Percentiles rank a stretch among this genome's conserved stretches.
Evolutionary conservation across 2,113 vertebrate genomes (phyloP).

Genomic region (Crocuta crocuta): DNA sequence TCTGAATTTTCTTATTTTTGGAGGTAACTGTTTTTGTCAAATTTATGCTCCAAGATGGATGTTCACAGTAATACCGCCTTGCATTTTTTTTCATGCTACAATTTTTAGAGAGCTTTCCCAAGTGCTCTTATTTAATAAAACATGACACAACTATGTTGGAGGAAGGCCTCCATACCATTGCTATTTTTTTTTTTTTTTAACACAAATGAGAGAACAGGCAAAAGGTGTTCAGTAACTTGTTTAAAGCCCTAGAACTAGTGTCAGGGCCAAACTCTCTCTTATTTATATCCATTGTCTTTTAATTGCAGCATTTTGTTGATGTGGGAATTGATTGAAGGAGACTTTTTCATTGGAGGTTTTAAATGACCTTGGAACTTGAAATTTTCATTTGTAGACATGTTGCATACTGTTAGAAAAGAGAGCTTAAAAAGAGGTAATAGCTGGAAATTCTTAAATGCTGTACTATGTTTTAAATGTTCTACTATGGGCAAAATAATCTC

Average conservation of each 20-base stretch:
- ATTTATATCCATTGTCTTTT: neutral
- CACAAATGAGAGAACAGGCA: neutral
- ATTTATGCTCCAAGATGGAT: neutral
- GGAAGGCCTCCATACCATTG: neutral
- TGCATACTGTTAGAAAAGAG: neutral
- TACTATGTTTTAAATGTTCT: neutral
- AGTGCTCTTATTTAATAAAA: neutral
- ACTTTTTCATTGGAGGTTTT: neutral
- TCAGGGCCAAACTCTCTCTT: neutral
- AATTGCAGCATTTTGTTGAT: neutral
- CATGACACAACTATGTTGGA: neutral
- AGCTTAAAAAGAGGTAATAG: neutral
- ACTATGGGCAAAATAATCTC: neutral
- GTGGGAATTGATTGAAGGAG: neutral
- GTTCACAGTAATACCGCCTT: neutral
- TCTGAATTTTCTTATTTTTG: conserved; percentile 16
- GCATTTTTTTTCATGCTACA: neutral
- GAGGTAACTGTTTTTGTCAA: neutral
- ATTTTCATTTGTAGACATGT: neutral
- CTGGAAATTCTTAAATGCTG: neutral
- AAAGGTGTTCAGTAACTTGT: neutral
- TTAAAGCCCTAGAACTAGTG: neutral
- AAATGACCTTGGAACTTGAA: neutral
- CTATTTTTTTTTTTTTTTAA: neutral
- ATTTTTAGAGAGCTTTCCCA: neutral